A percentile compares a stretch with the other conserved stretches of the same genome.
These are phyloP conservation scores for Pterocles burchelli DNA, from an alignment of 2,113 vertebrate genomes.

Conservation along the genomic window DNA sequence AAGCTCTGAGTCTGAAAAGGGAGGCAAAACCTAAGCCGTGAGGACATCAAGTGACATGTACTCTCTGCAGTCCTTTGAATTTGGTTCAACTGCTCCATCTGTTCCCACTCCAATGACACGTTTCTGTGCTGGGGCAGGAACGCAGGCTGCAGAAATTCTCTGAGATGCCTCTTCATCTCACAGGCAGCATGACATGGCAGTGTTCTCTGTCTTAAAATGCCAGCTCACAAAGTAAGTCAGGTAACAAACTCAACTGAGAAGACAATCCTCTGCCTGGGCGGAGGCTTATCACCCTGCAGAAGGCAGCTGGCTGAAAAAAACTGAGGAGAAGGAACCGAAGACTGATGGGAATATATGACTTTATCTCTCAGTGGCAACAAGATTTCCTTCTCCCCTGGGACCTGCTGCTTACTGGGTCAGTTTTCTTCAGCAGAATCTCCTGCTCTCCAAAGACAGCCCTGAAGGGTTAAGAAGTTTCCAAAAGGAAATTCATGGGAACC, in stretches of 20 bases:
- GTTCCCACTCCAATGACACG: neutral
- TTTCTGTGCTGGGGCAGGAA: neutral
- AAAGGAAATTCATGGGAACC: neutral
- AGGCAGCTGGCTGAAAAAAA: neutral
- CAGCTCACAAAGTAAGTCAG: neutral
- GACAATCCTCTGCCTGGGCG: neutral
- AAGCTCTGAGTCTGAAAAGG: neutral
- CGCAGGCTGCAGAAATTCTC: neutral
- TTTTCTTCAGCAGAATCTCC: neutral
- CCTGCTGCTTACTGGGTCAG: neutral
- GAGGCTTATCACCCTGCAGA: neutral
- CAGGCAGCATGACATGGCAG: neutral
- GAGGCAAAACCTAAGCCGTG: neutral
- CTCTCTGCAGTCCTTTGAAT: neutral
- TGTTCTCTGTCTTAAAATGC: neutral
- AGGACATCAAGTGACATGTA: neutral
- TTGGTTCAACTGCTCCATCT: neutral
- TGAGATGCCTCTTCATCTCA: neutral
- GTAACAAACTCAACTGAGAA: neutral
- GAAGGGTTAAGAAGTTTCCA: neutral
- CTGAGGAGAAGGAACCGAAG: neutral
- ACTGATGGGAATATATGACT: neutral
- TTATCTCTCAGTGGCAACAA: neutral
- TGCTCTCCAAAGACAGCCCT: neutral
- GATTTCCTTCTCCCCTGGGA: neutral